Evolutionary conservation across 2,888 invertebrate species (phyloP).

Genomic region (Melieria omissa): DNA sequence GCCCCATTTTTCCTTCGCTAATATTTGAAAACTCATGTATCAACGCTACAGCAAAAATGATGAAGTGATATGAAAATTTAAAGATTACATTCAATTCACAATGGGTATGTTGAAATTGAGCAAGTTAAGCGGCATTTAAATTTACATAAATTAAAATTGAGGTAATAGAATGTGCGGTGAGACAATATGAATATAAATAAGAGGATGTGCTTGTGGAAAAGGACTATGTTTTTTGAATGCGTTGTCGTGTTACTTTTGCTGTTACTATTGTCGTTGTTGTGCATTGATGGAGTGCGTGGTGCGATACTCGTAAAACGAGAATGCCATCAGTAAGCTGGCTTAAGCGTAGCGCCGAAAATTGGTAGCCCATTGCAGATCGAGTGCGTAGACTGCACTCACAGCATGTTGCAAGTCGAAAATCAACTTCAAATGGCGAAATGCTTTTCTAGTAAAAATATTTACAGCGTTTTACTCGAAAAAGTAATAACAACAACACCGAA

Average conservation of each 20-base stretch:
- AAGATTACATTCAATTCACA: not conserved
- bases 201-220: no score
- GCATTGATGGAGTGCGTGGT: no score
- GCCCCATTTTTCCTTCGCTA: no score
- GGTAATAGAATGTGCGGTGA: slow-evolving; percentile 2
- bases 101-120: no score
- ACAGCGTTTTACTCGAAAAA: not conserved
- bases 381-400: no score
- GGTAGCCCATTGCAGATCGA: no score
- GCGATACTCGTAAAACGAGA: no score
- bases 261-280: no score
- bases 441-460: slow-evolving; percentile 29
- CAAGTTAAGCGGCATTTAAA: slow-evolving; percentile 24
- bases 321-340: not conserved
- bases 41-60: slow-evolving; percentile 2
- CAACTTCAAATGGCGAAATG: slow-evolving; percentile 14
- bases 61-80: not conserved
- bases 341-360: slow-evolving; percentile 8
- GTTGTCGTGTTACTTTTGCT: no score
- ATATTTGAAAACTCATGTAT: not conserved
- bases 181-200: not conserved
- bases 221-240: no score
- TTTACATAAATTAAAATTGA: slow-evolving; percentile 36
- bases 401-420: no score
- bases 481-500: slow-evolving; percentile 9